These are phyloP conservation scores for Nasonia longicornis DNA, from an alignment of 1,140 invertebrate species.

Conservation along the genomic window DNA sequence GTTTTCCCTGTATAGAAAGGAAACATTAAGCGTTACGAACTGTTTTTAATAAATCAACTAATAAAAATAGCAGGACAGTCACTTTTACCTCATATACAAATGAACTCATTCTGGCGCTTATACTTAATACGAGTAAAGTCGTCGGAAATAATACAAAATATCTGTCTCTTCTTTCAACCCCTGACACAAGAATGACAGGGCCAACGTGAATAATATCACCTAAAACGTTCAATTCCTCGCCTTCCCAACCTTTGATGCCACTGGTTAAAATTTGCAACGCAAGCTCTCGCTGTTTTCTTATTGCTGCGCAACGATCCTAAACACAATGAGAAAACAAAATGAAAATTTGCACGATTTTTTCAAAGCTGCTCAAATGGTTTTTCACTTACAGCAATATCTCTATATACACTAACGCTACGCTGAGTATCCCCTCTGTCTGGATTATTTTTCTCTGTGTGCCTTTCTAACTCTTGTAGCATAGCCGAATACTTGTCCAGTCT, in stretches of 20 bases:
- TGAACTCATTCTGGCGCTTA: conserved; percentile 91
- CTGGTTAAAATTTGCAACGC: conserved; percentile 95
- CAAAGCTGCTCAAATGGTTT: not conserved
- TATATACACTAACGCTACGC: conserved; percentile 91
- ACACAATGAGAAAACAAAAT: conserved; percentile 1
- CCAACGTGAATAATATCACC: conserved; percentile 89
- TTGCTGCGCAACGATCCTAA: conserved; percentile 85
- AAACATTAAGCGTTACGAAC: not conserved
- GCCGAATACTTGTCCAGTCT: conserved; percentile 94
- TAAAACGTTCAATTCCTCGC: conserved; percentile 82
- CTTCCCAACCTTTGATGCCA: conserved; percentile 94
- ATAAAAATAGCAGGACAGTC: not conserved
- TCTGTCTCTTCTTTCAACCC: conserved; percentile 83
- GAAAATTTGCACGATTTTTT: conserved; percentile 11
- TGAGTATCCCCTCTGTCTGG: conserved; percentile 96
- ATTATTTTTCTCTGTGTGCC: conserved; percentile 95
- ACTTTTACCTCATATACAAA: conserved; percentile 90
- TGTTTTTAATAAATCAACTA: not conserved
- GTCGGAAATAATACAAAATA: conserved; percentile 93
- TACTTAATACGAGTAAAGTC: conserved; percentile 89
- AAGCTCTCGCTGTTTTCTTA: conserved; percentile 94
- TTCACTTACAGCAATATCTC: conserved; percentile 89
- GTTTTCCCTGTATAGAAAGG: conserved; percentile 80
- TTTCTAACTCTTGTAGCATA: conserved; percentile 93
- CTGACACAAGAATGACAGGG: conserved; percentile 82